Percentiles rank a stretch among this genome's conserved stretches.
phyloP scores from a whole-genome alignment of 2,113 vertebrate genomes.

The Cacatua alba region DNA sequence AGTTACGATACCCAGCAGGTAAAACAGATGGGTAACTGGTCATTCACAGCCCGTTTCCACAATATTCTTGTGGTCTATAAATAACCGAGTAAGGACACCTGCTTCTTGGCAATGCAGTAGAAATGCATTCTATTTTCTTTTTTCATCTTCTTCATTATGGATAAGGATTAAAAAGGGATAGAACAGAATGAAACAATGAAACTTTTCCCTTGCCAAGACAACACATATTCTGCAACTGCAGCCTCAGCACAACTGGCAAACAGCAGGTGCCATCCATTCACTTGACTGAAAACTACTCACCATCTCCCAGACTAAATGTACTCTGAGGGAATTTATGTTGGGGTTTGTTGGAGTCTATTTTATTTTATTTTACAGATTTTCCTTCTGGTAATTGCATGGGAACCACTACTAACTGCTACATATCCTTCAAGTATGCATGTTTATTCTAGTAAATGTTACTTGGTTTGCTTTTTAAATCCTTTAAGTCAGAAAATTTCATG shows the following conservation, averaged over 20 bases:
- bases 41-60: conserved; percentile 22
- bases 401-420: not conserved
- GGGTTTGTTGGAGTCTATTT: not conserved
- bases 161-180: not conserved
- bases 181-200: not conserved
- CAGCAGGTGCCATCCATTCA: not conserved
- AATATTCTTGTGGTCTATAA: conserved; percentile 1
- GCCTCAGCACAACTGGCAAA: not conserved
- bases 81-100: conserved; percentile 15
- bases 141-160: not conserved
- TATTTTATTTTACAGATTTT: not conserved
- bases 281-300: not conserved
- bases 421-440: not conserved
- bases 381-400: not conserved
- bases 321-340: not conserved
- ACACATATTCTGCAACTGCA: not conserved
- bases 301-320: not conserved
- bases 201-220: not conserved
- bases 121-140: not conserved
- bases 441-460: not conserved
- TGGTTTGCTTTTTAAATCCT: not conserved
- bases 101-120: not conserved
- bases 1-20: not conserved
- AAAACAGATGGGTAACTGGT: conserved; percentile 42
- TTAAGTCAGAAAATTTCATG: not conserved